phyloP scores from a whole-genome alignment of 2,113 vertebrate genomes.

The Colistium nudipinnis region DNA sequence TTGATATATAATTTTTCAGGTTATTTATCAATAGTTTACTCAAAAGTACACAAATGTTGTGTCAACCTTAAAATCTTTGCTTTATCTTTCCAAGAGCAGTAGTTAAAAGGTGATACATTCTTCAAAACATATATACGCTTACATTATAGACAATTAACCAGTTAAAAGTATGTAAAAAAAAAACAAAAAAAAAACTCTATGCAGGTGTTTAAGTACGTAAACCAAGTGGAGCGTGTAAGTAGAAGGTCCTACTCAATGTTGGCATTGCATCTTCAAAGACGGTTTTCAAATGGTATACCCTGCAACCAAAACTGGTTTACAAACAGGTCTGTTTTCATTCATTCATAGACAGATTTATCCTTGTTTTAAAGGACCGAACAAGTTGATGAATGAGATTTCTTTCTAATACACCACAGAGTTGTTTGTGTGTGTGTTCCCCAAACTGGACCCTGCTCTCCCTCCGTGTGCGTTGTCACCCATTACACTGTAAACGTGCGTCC shows the following conservation, averaged over 20 bases:
- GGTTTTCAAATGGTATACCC: too few species aligned
- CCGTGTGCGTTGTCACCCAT: conserved; percentile 20
- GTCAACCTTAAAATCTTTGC: background rate
- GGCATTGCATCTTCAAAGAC: too few species aligned
- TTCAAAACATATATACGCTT: too few species aligned
- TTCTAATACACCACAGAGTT: background rate
- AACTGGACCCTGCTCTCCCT: conserved; percentile 1
- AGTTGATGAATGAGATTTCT: conserved; percentile 14
- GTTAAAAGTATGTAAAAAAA: too few species aligned
- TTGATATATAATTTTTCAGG: background rate
- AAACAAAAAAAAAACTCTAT: too few species aligned
- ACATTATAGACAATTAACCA: too few species aligned
- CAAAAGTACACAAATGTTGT: too few species aligned
- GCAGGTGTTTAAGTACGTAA: too few species aligned
- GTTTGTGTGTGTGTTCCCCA: background rate
- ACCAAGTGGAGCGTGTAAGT: too few species aligned
- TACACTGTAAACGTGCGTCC: conserved; percentile 38
- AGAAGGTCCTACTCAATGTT: too few species aligned
- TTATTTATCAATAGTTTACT: background rate
- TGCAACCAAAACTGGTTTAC: too few species aligned
- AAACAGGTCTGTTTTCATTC: background rate
- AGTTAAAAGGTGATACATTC: background rate
- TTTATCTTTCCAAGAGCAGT: background rate
- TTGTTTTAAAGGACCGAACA: conserved; percentile 2
- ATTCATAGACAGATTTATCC: too few species aligned